Evolutionary conservation across 2,113 vertebrate species (phyloP).

Genomic region (Microtus ochrogaster): DNA sequence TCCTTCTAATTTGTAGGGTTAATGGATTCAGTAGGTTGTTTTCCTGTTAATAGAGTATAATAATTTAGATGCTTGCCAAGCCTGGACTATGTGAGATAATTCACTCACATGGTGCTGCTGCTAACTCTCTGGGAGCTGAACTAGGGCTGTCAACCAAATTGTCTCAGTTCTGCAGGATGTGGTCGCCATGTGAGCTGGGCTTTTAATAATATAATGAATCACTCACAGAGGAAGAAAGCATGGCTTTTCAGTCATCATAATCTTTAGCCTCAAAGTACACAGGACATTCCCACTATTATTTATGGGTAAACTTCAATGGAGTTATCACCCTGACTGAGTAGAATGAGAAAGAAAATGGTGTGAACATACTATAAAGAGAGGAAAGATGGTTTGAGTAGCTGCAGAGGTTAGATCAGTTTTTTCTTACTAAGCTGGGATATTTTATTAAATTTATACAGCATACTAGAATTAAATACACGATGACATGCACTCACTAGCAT

Average conservation of each 20-base stretch:
- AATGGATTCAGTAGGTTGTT: neutral
- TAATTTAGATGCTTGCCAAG: neutral
- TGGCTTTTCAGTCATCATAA: neutral
- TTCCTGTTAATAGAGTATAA: neutral
- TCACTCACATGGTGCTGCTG: neutral
- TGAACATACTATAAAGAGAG: neutral
- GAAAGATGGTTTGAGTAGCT: neutral
- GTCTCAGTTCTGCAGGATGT: neutral
- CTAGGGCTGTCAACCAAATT: neutral
- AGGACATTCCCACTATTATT: neutral
- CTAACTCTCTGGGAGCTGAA: neutral
- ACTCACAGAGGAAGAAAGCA: neutral
- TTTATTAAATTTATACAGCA: constrained; percentile 1
- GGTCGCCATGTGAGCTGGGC: neutral
- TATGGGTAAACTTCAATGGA: neutral
- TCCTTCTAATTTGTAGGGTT: neutral
- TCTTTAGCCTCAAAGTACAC: neutral
- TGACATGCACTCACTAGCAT: neutral
- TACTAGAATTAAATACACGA: neutral
- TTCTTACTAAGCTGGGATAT: neutral
- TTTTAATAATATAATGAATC: neutral
- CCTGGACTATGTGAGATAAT: neutral
- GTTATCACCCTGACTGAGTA: neutral
- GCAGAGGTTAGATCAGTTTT: neutral
- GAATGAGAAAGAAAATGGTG: neutral